Evolutionary conservation across 2,888 invertebrate species (phyloP), one percentile per base, ranked within the genome.

Genomic region (Pseudococcus viburni): DNA sequence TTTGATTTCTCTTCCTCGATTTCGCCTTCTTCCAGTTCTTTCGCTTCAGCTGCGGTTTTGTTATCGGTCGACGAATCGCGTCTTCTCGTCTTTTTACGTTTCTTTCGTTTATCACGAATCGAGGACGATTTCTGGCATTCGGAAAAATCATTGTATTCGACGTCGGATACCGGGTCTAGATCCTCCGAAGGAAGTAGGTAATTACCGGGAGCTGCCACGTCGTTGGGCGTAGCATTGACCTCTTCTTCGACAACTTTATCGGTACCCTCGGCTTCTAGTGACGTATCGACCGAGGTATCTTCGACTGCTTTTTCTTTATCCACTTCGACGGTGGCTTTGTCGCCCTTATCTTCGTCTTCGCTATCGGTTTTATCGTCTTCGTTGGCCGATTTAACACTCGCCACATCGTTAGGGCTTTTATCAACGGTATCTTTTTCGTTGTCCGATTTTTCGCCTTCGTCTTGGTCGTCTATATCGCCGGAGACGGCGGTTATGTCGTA

Each of bases 381-480:
- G 85, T 55, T 55, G n/a, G n/a, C 55, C 7, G 59, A 68, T 68
- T 42, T 86, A 5, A 19, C 3, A n/a, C 15, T 22, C 0, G 22
- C 42, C 3, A 22, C 33, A 12, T 86, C 86, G 33, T 4, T 59
- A 1, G 46, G 17, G 42, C n/a, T 85, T 19, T 48, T 48, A 8
- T 51, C 26, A 55, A 84, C 89, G 5, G 85, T 7, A 39, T 46
- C 73, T 19, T 87, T 51, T 17, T 80, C 73, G 46, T 88, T 68
- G 51, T 68, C 84, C 8, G 84, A 90, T 80, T 88, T 88, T 12
- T 89, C 89, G 22, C 91, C 91, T 88, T 92, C 91, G 51, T 92
- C 93, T 0, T 92, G 92, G 5, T 80, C 86, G 8, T 55, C 83
- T 19, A 85, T 39, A 9, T 88, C 84, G 42, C 2, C 64, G 42